Evolutionary conservation across 2,113 vertebrate genomes (phyloP).

Genomic region (Hyaena hyaena): DNA sequence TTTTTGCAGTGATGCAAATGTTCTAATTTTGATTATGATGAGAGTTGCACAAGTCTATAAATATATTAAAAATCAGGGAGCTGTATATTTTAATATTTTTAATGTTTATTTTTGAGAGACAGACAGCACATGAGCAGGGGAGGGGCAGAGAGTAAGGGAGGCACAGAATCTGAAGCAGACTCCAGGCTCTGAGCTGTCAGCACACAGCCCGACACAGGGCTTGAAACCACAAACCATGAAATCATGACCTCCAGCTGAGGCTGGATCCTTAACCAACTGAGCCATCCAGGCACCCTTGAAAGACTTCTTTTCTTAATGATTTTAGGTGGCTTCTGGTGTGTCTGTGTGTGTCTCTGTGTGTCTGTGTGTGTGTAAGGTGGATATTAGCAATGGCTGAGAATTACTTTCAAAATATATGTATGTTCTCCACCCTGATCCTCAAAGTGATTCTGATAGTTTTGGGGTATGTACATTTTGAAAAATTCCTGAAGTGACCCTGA

Average conservation of each 20-base stretch:
- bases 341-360: not conserved
- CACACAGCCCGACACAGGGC: too few species aligned
- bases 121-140: too few species aligned
- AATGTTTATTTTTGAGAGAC: too few species aligned
- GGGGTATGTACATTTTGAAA: not conserved
- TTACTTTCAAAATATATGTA: constrained; percentile 10
- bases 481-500: not conserved
- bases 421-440: not conserved
- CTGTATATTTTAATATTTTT: not conserved
- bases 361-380: not conserved
- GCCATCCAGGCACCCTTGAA: too few species aligned
- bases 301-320: not conserved
- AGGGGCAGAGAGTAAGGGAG: too few species aligned
- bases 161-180: too few species aligned
- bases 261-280: too few species aligned
- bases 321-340: not conserved
- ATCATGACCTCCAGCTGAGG: too few species aligned
- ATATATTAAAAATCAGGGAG: not conserved
- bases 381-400: not conserved
- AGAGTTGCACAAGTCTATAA: not conserved
- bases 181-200: too few species aligned
- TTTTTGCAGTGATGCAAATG: not conserved
- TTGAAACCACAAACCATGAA: too few species aligned
- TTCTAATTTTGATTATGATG: not conserved
- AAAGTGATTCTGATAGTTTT: not conserved